phyloP scores from a whole-genome alignment of 2,888 invertebrate genomes.

The Oscheius onirici region DNA sequence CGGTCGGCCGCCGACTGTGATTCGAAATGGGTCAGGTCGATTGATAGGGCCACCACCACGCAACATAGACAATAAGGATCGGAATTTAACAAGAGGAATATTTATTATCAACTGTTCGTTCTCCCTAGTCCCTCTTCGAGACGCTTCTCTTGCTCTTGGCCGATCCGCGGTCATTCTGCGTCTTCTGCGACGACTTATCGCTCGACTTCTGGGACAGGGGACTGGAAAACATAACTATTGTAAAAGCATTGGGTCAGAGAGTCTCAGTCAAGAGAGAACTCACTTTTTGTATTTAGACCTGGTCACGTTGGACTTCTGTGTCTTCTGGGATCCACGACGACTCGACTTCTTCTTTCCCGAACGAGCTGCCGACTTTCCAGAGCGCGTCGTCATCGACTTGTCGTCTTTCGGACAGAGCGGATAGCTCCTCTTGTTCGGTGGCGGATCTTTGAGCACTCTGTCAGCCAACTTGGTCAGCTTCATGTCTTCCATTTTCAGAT shows the following conservation, averaged over 20 bases:
- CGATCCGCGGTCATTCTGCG: neutral
- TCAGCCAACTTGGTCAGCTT: neutral
- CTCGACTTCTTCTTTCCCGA: constrained; percentile 7
- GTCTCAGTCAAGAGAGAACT: neutral
- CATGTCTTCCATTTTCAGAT: constrained; percentile 21
- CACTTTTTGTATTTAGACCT: constrained; percentile 15
- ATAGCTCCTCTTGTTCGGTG: constrained; percentile 30
- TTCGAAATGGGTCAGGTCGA: neutral
- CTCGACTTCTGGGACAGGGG: neutral
- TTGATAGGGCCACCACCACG: constrained; percentile 7
- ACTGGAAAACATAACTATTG: too few relatives aligned
- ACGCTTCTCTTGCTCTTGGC: too few relatives aligned
- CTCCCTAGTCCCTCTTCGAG: too few relatives aligned
- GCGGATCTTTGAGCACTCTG: constrained; percentile 16
- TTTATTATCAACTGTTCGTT: too few relatives aligned
- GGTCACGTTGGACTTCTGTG: neutral
- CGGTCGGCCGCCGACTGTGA: too few relatives aligned
- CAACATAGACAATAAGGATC: constrained; percentile 3
- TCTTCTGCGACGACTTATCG: neutral
- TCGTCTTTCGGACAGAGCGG: constrained; percentile 26
- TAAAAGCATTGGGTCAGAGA: too few relatives aligned
- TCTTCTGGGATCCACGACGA: neutral
- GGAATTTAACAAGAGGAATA: too few relatives aligned
- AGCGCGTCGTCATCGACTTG: neutral
- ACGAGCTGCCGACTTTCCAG: constrained; percentile 15